phyloP scores from a whole-genome alignment of 2,888 invertebrate species.

The Latrodectus hesperus region DNA sequence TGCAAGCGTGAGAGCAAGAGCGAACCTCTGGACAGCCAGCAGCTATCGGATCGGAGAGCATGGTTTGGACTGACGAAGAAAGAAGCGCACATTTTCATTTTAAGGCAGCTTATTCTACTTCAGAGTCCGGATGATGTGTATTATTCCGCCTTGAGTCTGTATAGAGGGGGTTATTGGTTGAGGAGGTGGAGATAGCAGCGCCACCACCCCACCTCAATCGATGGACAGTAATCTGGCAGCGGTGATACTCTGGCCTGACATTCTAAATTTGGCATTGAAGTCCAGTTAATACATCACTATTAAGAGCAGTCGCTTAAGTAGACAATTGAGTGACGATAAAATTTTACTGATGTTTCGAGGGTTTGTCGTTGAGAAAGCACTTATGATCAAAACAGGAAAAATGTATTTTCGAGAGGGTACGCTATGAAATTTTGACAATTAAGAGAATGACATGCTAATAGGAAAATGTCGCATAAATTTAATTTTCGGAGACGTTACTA shows the following conservation, averaged over 20 bases:
- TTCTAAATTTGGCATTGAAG: background rate
- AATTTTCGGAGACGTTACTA: too few relatives aligned
- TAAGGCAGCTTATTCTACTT: conserved; percentile 37
- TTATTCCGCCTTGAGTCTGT: conserved; percentile 23
- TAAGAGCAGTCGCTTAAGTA: too few relatives aligned
- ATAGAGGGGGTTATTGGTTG: conserved; percentile 3
- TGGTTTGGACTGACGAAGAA: conserved; percentile 20
- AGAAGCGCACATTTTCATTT: conserved; percentile 31
- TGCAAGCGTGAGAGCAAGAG: background rate
- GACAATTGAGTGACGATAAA: too few relatives aligned
- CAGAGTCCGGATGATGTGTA: conserved; percentile 25
- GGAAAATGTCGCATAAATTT: too few relatives aligned
- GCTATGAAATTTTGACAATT: too few relatives aligned
- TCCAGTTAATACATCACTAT: too few relatives aligned
- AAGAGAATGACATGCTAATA: too few relatives aligned
- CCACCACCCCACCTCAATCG: conserved; percentile 33
- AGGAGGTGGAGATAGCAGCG: conserved; percentile 17
- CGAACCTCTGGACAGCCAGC: background rate
- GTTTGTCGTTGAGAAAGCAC: too few relatives aligned
- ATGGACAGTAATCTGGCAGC: conserved; percentile 36
- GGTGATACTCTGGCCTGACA: conserved; percentile 1
- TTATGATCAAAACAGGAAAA: too few relatives aligned
- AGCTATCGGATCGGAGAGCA: conserved; percentile 11
- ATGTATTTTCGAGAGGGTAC: too few relatives aligned
- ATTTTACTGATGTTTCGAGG: too few relatives aligned